These are phyloP conservation scores for Morpho achilles DNA, from an alignment of 2,888 invertebrate species.

Conservation along the genomic window DNA sequence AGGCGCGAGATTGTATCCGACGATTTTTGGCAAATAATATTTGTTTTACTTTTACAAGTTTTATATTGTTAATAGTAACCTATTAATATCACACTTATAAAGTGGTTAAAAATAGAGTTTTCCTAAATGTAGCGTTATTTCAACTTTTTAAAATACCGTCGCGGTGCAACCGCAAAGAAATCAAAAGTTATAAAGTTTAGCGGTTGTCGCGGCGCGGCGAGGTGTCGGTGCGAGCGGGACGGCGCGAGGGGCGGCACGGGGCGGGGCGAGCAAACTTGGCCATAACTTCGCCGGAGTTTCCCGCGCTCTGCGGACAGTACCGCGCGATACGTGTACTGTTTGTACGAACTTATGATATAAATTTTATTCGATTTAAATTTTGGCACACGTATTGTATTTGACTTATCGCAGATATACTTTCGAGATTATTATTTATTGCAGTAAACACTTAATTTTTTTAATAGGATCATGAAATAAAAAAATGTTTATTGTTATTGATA, in stretches of 20 bases:
- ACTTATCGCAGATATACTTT: no score
- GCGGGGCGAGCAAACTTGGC: conserved; percentile 54
- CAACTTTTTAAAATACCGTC: conserved; percentile 6
- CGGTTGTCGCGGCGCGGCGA: conserved; percentile 38
- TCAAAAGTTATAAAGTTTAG: conserved; percentile 22
- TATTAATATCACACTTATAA: no score
- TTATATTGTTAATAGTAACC: no score
- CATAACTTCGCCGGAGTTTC: conserved; percentile 58
- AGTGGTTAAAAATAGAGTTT: background rate
- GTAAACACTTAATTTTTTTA: no score
- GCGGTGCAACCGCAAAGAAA: conserved; percentile 24
- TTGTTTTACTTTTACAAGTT: no score
- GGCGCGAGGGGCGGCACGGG: conserved; percentile 48
- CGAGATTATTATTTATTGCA: no score
- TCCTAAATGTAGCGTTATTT: background rate
- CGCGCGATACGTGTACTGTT: conserved; percentile 3
- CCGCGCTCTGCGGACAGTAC: conserved; percentile 27
- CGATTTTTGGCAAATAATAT: background rate
- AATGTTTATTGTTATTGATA: no score
- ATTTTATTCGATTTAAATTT: background rate
- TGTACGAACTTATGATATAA: conserved; percentile 2
- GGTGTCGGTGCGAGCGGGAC: conserved; percentile 51
- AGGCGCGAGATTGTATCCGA: background rate
- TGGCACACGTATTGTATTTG: no score
- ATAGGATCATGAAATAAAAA: no score